Evolutionary conservation across 2,113 vertebrate genomes (phyloP).

Genomic region (Scomber japonicus): DNA sequence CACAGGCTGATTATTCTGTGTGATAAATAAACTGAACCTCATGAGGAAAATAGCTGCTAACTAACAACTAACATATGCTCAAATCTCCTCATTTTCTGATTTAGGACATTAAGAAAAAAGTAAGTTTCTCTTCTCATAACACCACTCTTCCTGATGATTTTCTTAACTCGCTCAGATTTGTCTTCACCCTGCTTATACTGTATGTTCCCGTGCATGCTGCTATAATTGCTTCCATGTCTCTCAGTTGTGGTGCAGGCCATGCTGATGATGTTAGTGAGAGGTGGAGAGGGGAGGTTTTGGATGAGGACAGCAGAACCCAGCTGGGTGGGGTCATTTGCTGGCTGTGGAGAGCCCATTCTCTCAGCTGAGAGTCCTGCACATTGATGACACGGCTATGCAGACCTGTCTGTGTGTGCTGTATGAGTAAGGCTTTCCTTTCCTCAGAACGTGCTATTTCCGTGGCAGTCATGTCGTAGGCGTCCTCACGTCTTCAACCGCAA

Average conservation of each 20-base stretch:
- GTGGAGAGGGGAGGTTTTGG: conserved; percentile 53
- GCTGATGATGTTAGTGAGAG: conserved; percentile 72
- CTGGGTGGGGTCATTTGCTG: conserved; percentile 68
- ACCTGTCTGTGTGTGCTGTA: conserved; percentile 31
- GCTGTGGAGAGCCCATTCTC: conserved; percentile 38
- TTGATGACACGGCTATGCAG: conserved; percentile 57
- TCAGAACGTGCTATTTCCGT: conserved; percentile 62
- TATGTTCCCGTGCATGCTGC: conserved; percentile 53
- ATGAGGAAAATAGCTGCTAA: background rate
- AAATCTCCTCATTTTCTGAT: background rate
- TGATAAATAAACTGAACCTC: background rate
- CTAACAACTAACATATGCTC: background rate
- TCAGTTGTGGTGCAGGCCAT: conserved; percentile 62
- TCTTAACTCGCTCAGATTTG: conserved; percentile 31
- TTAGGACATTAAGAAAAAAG: conserved; percentile 8
- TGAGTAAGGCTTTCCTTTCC: conserved; percentile 74
- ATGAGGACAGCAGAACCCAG: conserved; percentile 48
- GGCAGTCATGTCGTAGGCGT: conserved; percentile 31
- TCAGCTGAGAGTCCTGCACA: conserved; percentile 55
- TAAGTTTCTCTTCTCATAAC: conserved; percentile 2
- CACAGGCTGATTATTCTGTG: background rate
- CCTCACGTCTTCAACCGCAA: conserved; percentile 45
- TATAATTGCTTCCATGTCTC: conserved; percentile 84
- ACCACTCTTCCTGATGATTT: conserved; percentile 41
- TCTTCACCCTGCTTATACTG: conserved; percentile 54